Evolutionary conservation across 2,888 invertebrate species (phyloP), one percentile per base, ranked within the genome.

Genomic region (Physocephala rufipes): DNA sequence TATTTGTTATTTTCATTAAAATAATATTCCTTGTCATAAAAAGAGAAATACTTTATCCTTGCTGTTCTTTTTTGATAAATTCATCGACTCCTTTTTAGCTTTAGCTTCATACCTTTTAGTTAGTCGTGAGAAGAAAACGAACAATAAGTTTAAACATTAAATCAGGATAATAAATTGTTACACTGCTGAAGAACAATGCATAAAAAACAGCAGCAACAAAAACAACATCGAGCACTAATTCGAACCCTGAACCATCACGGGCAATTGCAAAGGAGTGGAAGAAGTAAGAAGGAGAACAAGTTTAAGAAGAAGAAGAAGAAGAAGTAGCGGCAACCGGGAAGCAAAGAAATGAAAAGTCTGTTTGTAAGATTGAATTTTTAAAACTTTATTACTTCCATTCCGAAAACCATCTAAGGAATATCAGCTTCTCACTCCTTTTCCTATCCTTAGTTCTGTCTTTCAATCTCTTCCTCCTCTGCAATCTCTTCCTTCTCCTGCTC

Each of bases 311-410:
- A 36, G n/a, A n/a, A 19, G 49, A 49, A 24, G 12, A 24, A 58
- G 28, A 55, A 43, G 36, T 55, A 19, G 15, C 55, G 24, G 15
- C 26, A 58, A n/a, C n/a, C n/a, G n/a, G 26, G 28, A 24, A 28
- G 58, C 28, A 28, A 19, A 58, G 55, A 67, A 67, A 67, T 67
- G 49, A 67, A 55, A 58, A 67, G 55, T 67, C 55, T 67, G 55
- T 30, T 66, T 43, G 30, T 66, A 19, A 58, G 55, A 67, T 67
- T 67, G 66, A 67, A 67, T 43, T 67, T 67, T 43, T 9, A 26
- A 53, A 66, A 66, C 55, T 66, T 66, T 66, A 66, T 55, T 55
- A 66, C 66, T 62, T 43, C 45, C 62, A 21, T 19, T 13, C n/a
- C n/a, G n/a, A n/a, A 62, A 24, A 26, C 16, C 26, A 15, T 58